Conservation (phyloP, 2,888 invertebrate genomes). For the Lutraria lutraria region DNA sequence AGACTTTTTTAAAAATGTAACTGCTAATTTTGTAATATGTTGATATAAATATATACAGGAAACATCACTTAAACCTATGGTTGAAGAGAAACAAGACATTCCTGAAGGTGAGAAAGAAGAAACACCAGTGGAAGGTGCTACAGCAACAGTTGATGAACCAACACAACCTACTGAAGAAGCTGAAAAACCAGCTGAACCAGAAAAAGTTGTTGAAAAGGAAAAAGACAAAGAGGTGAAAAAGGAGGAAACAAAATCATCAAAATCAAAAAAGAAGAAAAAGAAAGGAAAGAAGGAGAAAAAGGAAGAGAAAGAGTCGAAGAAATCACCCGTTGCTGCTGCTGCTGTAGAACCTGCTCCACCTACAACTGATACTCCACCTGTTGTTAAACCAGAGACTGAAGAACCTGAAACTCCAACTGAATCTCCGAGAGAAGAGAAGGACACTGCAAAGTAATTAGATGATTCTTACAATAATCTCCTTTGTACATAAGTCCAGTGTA, state of each 20-base stretch:
- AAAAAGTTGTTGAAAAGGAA: conserved; percentile 71
- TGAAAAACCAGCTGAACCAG: conserved; percentile 65
- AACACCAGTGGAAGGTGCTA: conserved; percentile 53
- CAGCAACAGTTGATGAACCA: conserved; percentile 31
- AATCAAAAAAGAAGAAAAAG: conserved; percentile 80
- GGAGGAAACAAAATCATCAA: conserved; percentile 69
- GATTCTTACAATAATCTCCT: too few species aligned
- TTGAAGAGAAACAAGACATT: conserved; percentile 48
- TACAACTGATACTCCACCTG: conserved; percentile 30
- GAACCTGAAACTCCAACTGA: conserved; percentile 42
- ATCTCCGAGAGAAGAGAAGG: conserved; percentile 56
- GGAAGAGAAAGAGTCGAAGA: conserved; percentile 67
- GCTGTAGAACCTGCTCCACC: background rate
- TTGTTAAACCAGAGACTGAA: conserved; percentile 33
- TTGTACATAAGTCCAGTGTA: too few species aligned
- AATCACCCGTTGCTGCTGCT: conserved; percentile 29
- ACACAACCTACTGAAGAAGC: conserved; percentile 39
- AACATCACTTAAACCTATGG: conserved; percentile 51
- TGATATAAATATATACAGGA: conserved; percentile 41
- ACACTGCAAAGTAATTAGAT: conserved; percentile 20
- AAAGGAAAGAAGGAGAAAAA: conserved; percentile 74
- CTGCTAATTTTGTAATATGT: too few species aligned
- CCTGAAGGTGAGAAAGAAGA: conserved; percentile 53
- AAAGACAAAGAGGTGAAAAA: conserved; percentile 74
- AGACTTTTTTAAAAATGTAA: too few species aligned